Conservation (phyloP, 2,888 invertebrate species). For the Pristionchus exspectatus region DNA sequence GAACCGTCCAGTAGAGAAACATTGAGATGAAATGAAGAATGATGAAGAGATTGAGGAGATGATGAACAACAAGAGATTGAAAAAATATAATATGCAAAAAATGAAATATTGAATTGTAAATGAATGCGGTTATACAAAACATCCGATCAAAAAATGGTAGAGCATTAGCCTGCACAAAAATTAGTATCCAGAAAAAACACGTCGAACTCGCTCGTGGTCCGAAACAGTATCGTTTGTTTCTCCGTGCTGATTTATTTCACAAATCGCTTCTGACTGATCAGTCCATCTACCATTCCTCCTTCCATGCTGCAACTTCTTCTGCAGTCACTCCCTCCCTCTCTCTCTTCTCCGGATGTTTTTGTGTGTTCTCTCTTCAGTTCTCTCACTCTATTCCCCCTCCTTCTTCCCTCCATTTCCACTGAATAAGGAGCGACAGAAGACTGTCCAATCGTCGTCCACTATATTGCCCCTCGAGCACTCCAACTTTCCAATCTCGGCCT, state of each 20-base stretch:
- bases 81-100: no score
- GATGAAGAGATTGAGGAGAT: neutral
- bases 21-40: neutral
- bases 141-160: no score
- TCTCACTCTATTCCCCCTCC: neutral
- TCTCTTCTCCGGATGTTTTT: conserved; percentile 29
- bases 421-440: conserved; percentile 23
- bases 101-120: no score
- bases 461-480: neutral
- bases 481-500: neutral
- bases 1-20: neutral
- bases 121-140: no score
- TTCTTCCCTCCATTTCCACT: conserved; percentile 8
- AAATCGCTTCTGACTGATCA: no score
- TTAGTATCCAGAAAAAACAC: no score
- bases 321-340: neutral
- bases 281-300: neutral
- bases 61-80: neutral
- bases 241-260: no score
- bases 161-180: no score
- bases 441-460: neutral
- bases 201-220: no score
- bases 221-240: no score
- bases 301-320: conserved; percentile 9
- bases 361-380: conserved; percentile 7